A percentile compares a stretch with the other conserved stretches of the same genome.
Evolutionary conservation across 2,888 invertebrate genomes (phyloP).

Genomic region (Drosophila conformis): DNA sequence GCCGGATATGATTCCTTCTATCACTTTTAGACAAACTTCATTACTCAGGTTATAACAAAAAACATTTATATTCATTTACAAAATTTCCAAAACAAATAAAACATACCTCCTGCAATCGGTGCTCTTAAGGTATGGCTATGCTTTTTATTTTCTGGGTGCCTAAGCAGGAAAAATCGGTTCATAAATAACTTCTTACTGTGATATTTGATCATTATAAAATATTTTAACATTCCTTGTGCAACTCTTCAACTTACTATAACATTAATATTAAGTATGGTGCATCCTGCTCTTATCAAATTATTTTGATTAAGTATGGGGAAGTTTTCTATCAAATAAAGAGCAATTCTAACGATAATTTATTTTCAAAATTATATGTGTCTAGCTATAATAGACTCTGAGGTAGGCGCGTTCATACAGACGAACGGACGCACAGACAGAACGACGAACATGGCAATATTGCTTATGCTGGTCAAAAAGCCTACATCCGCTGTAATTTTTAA

Average conservation of each 20-base stretch:
- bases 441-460: not conserved
- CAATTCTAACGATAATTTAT: not conserved
- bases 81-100: not conserved
- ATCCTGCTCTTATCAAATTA: not conserved
- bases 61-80: not conserved
- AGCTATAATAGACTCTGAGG: not conserved
- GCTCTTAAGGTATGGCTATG: not conserved
- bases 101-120: not conserved
- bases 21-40: not conserved
- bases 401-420: not conserved
- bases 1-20: not conserved
- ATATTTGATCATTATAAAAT: not conserved
- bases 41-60: not conserved
- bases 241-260: not conserved
- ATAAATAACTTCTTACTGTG: not conserved
- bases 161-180: not conserved
- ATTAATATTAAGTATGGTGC: not conserved
- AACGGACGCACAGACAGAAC: not conserved
- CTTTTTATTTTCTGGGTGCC: not conserved
- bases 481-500: not conserved
- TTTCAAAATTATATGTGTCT: not conserved
- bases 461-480: not conserved
- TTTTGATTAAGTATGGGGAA: not conserved
- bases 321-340: not conserved
- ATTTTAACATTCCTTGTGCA: not conserved